Evolutionary conservation across 2,113 vertebrate genomes (phyloP).

Genomic region (Takifugu flavidus): DNA sequence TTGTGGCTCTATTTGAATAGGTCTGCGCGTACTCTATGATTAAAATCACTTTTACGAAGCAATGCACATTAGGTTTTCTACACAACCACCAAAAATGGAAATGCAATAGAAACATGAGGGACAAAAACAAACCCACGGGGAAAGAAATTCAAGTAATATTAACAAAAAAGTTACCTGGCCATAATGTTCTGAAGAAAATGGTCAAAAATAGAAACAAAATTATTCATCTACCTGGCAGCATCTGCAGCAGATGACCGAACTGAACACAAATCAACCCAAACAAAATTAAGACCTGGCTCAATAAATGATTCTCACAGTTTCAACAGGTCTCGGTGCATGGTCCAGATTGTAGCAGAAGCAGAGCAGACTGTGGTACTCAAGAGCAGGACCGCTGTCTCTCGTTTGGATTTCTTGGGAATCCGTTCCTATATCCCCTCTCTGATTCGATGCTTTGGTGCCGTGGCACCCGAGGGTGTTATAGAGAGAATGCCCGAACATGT

Average conservation of each 20-base stretch:
- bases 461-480: conserved; percentile 23
- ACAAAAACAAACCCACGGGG: conserved; percentile 77
- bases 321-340: conserved; percentile 61
- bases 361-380: conserved; percentile 26
- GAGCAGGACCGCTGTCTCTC: conserved; percentile 23
- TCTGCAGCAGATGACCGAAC: background rate
- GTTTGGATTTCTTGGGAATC: background rate
- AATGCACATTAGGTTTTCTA: conserved; percentile 36
- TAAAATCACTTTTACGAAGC: conserved; percentile 55
- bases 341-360: conserved; percentile 46
- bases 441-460: conserved; percentile 27
- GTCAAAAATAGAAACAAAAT: conserved; percentile 56
- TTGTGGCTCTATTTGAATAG: conserved; percentile 42
- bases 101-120: conserved; percentile 50
- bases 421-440: background rate
- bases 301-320: conserved; percentile 66
- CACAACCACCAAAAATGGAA: conserved; percentile 47
- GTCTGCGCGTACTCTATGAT: conserved; percentile 49
- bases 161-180: conserved; percentile 84
- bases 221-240: conserved; percentile 34
- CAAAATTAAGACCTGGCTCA: conserved; percentile 55
- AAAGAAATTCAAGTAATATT: conserved; percentile 95
- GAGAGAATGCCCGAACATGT: conserved; percentile 37
- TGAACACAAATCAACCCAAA: conserved; percentile 7
- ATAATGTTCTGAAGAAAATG: conserved; percentile 77